These are phyloP conservation scores for Channa maculata DNA, from an alignment of 2,113 vertebrate species.

Conservation along the genomic window DNA sequence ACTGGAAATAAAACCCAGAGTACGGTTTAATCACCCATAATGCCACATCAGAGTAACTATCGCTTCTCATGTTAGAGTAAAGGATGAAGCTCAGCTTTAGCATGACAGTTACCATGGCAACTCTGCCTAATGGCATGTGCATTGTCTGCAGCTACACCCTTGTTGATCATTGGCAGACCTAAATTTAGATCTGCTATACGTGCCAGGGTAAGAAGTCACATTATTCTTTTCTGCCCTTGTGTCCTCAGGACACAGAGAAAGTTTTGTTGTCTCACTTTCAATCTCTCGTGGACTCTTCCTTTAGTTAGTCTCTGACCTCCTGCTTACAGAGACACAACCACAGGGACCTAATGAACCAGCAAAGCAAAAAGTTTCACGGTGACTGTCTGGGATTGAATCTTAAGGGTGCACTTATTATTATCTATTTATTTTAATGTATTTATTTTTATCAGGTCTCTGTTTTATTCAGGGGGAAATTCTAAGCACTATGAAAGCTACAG, in stretches of 20 bases:
- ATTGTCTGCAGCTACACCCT: constrained; percentile 51
- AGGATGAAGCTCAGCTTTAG: constrained; percentile 57
- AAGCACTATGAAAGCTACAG: too few relatives aligned
- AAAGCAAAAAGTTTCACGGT: constrained; percentile 1
- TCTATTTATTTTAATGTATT: too few relatives aligned
- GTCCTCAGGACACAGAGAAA: constrained; percentile 19
- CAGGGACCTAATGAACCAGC: neutral
- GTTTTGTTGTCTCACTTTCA: constrained; percentile 21
- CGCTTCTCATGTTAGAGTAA: constrained; percentile 44
- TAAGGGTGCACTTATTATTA: too few relatives aligned
- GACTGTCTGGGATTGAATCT: too few relatives aligned
- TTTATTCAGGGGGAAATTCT: too few relatives aligned
- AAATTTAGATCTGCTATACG: constrained; percentile 67
- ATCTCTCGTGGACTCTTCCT: constrained; percentile 10
- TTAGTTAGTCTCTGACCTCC: constrained; percentile 9
- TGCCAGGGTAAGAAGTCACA: constrained; percentile 43
- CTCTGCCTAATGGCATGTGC: constrained; percentile 68
- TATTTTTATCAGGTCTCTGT: too few relatives aligned
- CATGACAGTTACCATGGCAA: constrained; percentile 82
- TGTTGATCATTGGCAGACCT: constrained; percentile 67
- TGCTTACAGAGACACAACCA: constrained; percentile 7
- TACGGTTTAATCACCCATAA: constrained; percentile 67
- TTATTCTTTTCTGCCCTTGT: constrained; percentile 26
- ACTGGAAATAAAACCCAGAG: constrained; percentile 59
- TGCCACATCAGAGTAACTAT: constrained; percentile 56